Conservation (phyloP, 2,888 invertebrate genomes). For the Cantharis rufa region DNA sequence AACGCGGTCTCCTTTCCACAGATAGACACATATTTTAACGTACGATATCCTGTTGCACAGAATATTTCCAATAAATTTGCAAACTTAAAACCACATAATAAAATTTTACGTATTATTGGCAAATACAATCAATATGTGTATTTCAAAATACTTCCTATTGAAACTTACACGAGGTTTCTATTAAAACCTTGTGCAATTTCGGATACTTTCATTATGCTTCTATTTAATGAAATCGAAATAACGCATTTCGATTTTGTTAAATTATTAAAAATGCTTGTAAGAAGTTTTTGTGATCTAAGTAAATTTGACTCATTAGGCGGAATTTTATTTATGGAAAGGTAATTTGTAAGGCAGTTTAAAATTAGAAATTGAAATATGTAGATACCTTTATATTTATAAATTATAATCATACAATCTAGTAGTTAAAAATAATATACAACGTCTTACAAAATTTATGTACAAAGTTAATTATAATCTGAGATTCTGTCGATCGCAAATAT, state of each 20-base stretch:
- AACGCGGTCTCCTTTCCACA: background rate
- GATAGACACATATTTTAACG: background rate
- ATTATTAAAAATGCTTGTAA: background rate
- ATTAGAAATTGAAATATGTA: background rate
- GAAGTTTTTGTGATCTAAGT: background rate
- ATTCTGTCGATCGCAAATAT: background rate
- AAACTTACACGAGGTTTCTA: background rate
- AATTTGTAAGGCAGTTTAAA: background rate
- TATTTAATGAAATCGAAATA: background rate
- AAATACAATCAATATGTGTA: background rate
- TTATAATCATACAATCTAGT: background rate
- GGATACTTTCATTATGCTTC: background rate
- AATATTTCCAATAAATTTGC: background rate
- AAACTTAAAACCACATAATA: background rate
- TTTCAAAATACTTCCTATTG: background rate
- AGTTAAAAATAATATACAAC: background rate
- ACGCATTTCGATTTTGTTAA: background rate
- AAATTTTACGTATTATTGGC: background rate
- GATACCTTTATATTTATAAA: background rate
- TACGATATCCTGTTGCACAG: background rate
- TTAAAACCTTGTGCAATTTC: background rate
- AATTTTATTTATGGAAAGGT: background rate
- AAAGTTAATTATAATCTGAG: background rate
- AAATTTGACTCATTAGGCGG: background rate
- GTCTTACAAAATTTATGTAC: background rate